Base-by-base conservation (phyloP, 2,797 vertebrate genomes). In the Tauraco hartlaubi region DNA sequence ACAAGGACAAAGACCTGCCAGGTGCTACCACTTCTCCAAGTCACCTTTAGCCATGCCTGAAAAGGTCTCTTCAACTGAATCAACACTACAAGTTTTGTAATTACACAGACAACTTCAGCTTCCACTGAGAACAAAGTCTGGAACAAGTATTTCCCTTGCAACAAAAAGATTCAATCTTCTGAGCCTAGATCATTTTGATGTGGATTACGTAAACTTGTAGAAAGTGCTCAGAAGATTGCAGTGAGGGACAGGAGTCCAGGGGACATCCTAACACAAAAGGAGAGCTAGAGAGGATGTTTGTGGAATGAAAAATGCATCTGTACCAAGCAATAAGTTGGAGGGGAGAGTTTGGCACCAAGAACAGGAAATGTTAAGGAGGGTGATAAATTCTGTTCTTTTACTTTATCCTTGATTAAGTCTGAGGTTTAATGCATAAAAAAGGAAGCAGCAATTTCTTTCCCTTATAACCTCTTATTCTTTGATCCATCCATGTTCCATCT, bases 311-410 rank as follows among this genome's bases (percentile, higher is more conserved):
- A 62, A 51, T 39, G 15, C 8, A 55, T 48, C 19, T 67, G 15
- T 83, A 52, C 8, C 68, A 77, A 74, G 41, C 12, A 73, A 37
- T 68, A 84, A 49, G 29, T 43, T 66, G 12, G 21, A 88, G 4
- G 5, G 17, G 12, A 88, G 10, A 66, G 21, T 62, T 37, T 76
- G 33, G 25, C 43, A 55, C 11, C 59, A 73, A 58, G 17, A 88
- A 31, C 3, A 82, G 9, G 21, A 82, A 87, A 52, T 0, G 0
- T 52, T 64, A 61, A 56, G 18, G 17, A 87, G 5, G 3, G 43
- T 59, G 21, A 81, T 58, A 52, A 80, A 71, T 56, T 58, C 3
- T 49, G 11, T 77, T 87, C 4, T 77, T 88, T 48, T 77, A 61
- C 12, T 71, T 61, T 68, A 20, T 43, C 49, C 51, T 93, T 73